phyloP scores from a whole-genome alignment of 2,888 invertebrate species.

The Clostera curtula region DNA sequence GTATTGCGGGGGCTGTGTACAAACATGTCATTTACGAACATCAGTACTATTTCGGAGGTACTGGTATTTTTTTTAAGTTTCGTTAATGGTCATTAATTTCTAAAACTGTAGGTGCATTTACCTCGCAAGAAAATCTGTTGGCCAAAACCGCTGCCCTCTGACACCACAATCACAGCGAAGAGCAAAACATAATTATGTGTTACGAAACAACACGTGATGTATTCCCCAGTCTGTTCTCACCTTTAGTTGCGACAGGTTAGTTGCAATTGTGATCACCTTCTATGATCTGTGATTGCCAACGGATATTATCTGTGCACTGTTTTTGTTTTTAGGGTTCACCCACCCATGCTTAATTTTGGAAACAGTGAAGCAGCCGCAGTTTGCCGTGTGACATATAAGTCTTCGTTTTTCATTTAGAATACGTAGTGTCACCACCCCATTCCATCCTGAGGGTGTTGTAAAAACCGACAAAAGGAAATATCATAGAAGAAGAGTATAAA shows the following conservation, averaged over 20 bases:
- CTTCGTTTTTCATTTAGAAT: neutral
- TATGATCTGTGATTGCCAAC: slow-evolving; percentile 20
- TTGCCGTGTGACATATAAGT: too few species aligned
- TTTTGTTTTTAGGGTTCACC: neutral
- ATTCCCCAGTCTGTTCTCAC: slow-evolving; percentile 19
- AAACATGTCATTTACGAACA: too few species aligned
- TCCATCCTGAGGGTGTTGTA: too few species aligned
- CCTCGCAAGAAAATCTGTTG: neutral
- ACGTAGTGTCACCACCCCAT: too few species aligned
- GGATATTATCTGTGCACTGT: slow-evolving; percentile 10
- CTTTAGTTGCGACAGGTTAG: slow-evolving; percentile 26
- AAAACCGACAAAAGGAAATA: too few species aligned
- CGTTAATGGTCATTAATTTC: neutral
- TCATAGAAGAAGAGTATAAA: too few species aligned
- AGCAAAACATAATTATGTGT: slow-evolving; percentile 9
- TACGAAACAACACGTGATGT: slow-evolving; percentile 14
- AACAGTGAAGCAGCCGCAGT: too few species aligned
- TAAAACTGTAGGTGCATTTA: too few species aligned
- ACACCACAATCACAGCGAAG: slow-evolving; percentile 3
- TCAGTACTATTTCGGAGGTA: too few species aligned
- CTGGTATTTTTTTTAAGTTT: too few species aligned
- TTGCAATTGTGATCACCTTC: slow-evolving; percentile 15
- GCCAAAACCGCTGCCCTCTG: slow-evolving; percentile 12
- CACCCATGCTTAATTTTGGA: neutral
- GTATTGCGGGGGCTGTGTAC: too few species aligned